These are phyloP conservation scores for Nesogale talazaci DNA, from an alignment of 2,113 vertebrate species.

Conservation along the genomic window DNA sequence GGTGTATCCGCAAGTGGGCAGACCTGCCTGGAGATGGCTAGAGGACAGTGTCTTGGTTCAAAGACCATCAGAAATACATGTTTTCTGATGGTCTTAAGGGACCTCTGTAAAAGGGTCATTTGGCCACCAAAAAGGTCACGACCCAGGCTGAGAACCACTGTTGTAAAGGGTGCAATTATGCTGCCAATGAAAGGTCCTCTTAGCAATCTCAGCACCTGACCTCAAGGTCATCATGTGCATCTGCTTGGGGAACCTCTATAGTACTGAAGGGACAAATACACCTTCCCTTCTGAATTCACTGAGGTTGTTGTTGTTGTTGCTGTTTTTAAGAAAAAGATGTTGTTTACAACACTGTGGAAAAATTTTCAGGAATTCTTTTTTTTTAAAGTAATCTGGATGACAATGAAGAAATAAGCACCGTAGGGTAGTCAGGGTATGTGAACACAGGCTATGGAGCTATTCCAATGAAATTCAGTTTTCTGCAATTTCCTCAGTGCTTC, in stretches of 20 bases:
- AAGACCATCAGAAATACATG: too few relatives aligned
- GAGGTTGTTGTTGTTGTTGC: not conserved
- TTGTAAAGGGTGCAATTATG: too few relatives aligned
- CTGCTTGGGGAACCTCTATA: not conserved
- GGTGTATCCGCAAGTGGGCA: too few relatives aligned
- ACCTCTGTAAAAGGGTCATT: too few relatives aligned
- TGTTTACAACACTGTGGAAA: conserved; percentile 36
- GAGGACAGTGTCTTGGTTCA: too few relatives aligned
- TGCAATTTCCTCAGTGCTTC: not conserved
- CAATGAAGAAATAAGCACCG: conserved; percentile 24
- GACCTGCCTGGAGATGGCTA: too few relatives aligned
- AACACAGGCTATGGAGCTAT: not conserved
- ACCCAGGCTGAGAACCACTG: too few relatives aligned
- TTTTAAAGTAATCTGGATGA: conserved; percentile 33
- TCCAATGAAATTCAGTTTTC: not conserved
- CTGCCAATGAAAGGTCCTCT: not conserved
- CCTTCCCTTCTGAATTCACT: too few relatives aligned
- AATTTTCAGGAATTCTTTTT: not conserved
- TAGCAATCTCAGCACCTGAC: not conserved
- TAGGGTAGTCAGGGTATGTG: not conserved
- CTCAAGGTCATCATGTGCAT: not conserved
- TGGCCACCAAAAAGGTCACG: too few relatives aligned
- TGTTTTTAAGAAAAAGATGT: not conserved
- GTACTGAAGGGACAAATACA: too few relatives aligned
- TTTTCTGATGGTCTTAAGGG: too few relatives aligned